phyloP scores from a whole-genome alignment of 2,113 vertebrate species.

The Bujurquina vittata region DNA sequence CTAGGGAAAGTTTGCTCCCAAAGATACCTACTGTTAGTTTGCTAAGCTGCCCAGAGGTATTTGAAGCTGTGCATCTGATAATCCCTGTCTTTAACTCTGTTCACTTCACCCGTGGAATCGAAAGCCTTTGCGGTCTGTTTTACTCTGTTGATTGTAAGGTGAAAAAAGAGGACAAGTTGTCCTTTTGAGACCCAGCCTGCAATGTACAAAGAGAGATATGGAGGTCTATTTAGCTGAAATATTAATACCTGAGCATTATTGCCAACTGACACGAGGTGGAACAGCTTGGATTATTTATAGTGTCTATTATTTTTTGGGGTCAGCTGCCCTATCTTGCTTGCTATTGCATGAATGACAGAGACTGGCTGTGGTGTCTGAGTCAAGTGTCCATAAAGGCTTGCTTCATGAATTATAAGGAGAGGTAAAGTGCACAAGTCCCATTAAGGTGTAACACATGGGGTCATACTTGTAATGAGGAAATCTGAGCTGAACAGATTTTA shows the following conservation, averaged over 20 bases:
- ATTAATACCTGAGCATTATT: conserved; percentile 67
- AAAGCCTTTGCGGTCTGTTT: not conserved
- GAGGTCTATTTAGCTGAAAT: conserved; percentile 59
- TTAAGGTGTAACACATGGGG: not conserved
- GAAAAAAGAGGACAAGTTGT: not conserved
- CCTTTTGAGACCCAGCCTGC: not conserved
- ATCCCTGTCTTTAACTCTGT: not conserved
- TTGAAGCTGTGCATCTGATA: not conserved
- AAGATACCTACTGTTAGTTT: conserved; percentile 6
- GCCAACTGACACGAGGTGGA: conserved; percentile 46
- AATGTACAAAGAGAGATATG: not conserved
- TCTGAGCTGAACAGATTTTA: not conserved
- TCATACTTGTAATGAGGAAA: conserved; percentile 9
- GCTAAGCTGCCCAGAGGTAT: conserved; percentile 1
- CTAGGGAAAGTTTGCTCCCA: conserved; percentile 52
- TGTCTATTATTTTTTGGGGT: conserved; percentile 62
- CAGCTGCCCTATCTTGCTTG: conserved; percentile 43
- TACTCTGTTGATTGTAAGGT: not conserved
- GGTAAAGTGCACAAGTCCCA: conserved; percentile 21
- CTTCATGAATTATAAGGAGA: conserved; percentile 41
- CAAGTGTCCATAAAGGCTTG: conserved; percentile 4
- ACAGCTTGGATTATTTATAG: conserved; percentile 70
- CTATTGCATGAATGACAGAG: conserved; percentile 18
- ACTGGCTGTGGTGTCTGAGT: conserved; percentile 3
- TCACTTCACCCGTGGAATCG: not conserved